Evolutionary conservation across 2,888 invertebrate species (phyloP).

Genomic region (Syrphus vitripennis): DNA sequence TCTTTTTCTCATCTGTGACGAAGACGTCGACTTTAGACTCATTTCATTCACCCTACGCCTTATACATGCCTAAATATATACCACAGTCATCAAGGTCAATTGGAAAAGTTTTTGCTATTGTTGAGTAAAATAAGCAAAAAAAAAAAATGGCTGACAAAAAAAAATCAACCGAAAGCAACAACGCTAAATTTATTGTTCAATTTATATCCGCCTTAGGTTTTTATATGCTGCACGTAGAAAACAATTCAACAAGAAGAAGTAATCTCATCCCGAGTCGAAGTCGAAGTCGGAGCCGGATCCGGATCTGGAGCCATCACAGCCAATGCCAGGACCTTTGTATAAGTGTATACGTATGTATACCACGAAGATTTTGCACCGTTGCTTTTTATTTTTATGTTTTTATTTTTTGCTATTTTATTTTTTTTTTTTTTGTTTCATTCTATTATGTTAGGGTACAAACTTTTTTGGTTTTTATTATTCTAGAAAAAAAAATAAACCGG

Average conservation of each 20-base stretch:
- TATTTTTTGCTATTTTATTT: background rate
- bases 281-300: background rate
- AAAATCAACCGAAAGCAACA: conserved; percentile 39
- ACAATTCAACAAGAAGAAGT: conserved; percentile 59
- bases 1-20: background rate
- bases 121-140: background rate
- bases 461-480: conserved; percentile 58
- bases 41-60: background rate
- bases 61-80: background rate
- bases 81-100: conserved; percentile 64
- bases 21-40: background rate
- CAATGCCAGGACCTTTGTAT: background rate
- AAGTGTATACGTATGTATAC: background rate
- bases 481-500: background rate
- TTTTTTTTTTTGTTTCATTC: background rate
- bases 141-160: background rate
- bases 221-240: conserved; percentile 32
- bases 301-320: background rate
- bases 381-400: conserved; percentile 17
- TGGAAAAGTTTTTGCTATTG: conserved; percentile 63
- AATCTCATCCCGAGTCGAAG: conserved; percentile 36
- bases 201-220: conserved; percentile 65
- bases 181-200: conserved; percentile 65
- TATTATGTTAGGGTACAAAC: conserved; percentile 1
- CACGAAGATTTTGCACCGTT: conserved; percentile 16